phyloP scores from a whole-genome alignment of 1,140 invertebrate species.

The Saxidomus purpurata region DNA sequence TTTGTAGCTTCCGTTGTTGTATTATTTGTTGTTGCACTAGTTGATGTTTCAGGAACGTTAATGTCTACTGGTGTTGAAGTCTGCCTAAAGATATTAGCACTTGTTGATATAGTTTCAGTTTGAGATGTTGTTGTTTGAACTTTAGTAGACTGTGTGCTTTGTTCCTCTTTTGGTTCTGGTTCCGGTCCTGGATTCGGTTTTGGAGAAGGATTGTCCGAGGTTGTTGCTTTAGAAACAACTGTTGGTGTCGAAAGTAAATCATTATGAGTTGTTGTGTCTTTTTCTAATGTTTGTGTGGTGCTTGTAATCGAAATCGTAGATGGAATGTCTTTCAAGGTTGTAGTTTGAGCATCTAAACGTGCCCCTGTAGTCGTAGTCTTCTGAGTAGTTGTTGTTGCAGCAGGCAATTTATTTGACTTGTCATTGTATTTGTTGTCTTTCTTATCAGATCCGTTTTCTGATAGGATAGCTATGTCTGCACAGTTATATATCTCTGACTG shows the following conservation, averaged over 20 bases:
- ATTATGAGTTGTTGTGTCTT: not conserved
- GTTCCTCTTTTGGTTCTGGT: not conserved
- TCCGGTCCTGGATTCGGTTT: not conserved
- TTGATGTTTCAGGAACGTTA: not conserved
- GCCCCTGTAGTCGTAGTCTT: not conserved
- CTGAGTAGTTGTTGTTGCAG: not conserved
- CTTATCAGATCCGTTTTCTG: not conserved
- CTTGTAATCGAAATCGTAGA: not conserved
- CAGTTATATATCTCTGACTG: constrained; percentile 76
- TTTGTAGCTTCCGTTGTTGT: not conserved
- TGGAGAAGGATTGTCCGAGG: not conserved
- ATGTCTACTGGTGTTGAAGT: not conserved
- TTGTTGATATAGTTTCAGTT: not conserved
- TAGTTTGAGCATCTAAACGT: not conserved
- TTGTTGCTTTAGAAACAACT: not conserved
- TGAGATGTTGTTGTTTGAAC: not conserved
- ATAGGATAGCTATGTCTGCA: constrained; percentile 72
- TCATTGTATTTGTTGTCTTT: not conserved
- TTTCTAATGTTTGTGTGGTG: not conserved
- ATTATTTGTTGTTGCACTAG: not conserved
- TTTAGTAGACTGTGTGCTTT: not conserved
- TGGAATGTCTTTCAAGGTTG: not conserved
- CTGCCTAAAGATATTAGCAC: no score
- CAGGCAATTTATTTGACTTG: not conserved
- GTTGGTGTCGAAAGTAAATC: not conserved